These are phyloP conservation scores for Metallyticus violacea DNA, from an alignment of 2,888 invertebrate species.

Conservation along the genomic window DNA sequence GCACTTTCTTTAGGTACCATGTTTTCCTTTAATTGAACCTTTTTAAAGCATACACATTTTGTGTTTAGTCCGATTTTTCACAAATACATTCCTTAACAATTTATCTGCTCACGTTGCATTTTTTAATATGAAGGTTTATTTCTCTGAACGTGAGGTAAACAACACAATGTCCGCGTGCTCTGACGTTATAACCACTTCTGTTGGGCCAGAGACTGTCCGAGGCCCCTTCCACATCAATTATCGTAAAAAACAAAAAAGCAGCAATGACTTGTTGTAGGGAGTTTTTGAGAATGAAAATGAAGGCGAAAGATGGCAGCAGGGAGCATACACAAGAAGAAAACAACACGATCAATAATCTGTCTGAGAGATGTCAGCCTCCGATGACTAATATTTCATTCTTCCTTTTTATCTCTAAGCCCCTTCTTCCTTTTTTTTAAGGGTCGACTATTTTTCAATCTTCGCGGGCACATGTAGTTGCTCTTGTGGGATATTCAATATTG, in stretches of 20 bases:
- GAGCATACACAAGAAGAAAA: conserved; percentile 25
- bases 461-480: not conserved
- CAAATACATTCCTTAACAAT: no score
- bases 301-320: conserved; percentile 30
- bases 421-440: conserved; percentile 15
- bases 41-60: no score
- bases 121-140: no score
- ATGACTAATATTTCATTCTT: conserved; percentile 28
- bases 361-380: conserved; percentile 24
- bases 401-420: not conserved
- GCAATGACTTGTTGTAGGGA: conserved; percentile 1
- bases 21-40: no score
- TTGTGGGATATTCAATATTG: conserved; percentile 19
- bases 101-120: no score
- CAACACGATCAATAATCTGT: conserved; percentile 25
- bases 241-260: conserved; percentile 19
- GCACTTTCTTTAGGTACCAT: no score
- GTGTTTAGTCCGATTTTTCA: no score
- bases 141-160: no score
- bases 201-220: not conserved
- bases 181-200: not conserved
- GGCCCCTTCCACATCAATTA: conserved; percentile 11
- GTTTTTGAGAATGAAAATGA: conserved; percentile 23
- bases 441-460: conserved; percentile 22
- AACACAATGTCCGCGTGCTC: no score